Evolutionary conservation across 2,888 invertebrate genomes (phyloP), one percentile per base, ranked within the genome.

Genomic region (Macaria notata): DNA sequence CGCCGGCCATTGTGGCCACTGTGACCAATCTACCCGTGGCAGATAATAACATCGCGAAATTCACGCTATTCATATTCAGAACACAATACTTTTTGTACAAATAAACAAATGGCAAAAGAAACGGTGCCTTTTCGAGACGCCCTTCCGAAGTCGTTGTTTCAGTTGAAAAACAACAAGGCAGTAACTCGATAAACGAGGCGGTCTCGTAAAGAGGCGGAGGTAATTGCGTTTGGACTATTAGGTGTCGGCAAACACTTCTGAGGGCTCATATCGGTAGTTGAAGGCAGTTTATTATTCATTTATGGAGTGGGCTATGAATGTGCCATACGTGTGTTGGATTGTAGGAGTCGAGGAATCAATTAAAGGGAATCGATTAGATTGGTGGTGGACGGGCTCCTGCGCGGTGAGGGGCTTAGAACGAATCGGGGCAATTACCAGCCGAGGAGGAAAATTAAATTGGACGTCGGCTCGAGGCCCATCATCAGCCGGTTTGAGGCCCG

Each of bases 381-480:
- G 54, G 53, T 60, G 59, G 70, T 61, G 54, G 62, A 71, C 70
- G 75, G 76, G 78, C 81, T 82, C 77, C 85, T 77, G 79, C 77
- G 70, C 70, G 68, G 69, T 74, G 69, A 62, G 71, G 68, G 72
- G 70, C 79, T 82, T 86, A 87, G 86, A 89, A 89, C 86, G 87
- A 86, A 89, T 90, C 83, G 79, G 78, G 78, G 81, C 84, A 88
- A 89, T 89, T 88, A 89, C 84, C 78, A 81, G 78, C 76, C 80
- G 79, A 79, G 74, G 75, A 81, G 81, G 83, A 83, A 88, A 88
- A 88, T 87, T 86, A 87, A 88, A 88, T 87, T 82, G 81, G 79
- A 77, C 71, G 72, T 79, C 79, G 69, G 75, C 73, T 68, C 76
- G 79, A 48, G 42, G 68, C 71, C 77, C 76, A 78, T 75, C 59